These are phyloP conservation scores for Pandemis heparana DNA, from an alignment of 2,888 invertebrate species.

Conservation along the genomic window DNA sequence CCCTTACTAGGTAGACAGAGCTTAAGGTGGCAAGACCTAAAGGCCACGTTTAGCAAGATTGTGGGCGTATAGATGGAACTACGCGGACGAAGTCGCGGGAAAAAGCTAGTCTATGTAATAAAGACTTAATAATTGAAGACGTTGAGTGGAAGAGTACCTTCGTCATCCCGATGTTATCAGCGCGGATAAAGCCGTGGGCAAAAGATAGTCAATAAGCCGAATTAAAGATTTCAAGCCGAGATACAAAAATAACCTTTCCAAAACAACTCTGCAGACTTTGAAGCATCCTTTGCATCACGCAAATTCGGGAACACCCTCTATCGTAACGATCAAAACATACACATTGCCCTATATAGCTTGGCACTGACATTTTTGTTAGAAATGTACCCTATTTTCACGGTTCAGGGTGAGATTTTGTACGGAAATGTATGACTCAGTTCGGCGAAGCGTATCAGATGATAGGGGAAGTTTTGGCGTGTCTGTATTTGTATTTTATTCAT, in stretches of 20 bases:
- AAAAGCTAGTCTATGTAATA: too few relatives aligned
- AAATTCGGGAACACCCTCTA: constrained; percentile 35
- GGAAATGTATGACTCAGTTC: neutral
- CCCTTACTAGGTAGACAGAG: too few relatives aligned
- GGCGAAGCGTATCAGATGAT: neutral
- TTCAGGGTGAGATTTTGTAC: neutral
- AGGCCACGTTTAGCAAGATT: too few relatives aligned
- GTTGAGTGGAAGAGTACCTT: too few relatives aligned
- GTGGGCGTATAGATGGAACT: too few relatives aligned
- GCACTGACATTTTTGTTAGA: neutral
- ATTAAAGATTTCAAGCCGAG: neutral
- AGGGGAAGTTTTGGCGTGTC: neutral
- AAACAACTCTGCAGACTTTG: constrained; percentile 15
- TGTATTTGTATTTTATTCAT: neutral
- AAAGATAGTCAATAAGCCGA: neutral
- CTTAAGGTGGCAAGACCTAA: too few relatives aligned
- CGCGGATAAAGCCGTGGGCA: too few relatives aligned
- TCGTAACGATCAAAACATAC: constrained; percentile 38
- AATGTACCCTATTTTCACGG: neutral
- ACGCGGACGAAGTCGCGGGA: too few relatives aligned
- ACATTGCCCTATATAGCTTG: constrained; percentile 31
- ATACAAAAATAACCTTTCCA: constrained; percentile 15
- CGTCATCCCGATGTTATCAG: too few relatives aligned
- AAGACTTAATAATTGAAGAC: too few relatives aligned
- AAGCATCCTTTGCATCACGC: constrained; percentile 26